Conservation (phyloP, 2,888 invertebrate species). For the Troglohyphantes excavatus region DNA sequence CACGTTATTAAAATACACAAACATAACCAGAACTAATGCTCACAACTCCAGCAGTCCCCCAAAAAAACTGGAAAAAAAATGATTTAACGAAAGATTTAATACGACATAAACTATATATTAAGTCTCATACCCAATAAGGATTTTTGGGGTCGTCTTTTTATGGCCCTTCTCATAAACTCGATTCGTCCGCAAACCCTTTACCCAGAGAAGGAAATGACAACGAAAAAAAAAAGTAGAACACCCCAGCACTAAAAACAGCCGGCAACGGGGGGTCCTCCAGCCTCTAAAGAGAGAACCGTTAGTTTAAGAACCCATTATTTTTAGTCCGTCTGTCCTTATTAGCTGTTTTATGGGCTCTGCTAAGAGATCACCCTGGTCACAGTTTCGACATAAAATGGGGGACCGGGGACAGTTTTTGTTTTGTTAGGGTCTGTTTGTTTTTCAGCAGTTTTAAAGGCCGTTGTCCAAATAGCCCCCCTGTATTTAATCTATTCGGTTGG, state of each 20-base stretch:
- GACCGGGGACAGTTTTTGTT: neutral
- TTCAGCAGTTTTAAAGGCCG: slow-evolving; percentile 48
- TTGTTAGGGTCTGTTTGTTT: slow-evolving; percentile 30
- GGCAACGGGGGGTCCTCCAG: slow-evolving; percentile 21
- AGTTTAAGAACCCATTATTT: slow-evolving; percentile 72
- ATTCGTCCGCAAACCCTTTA: slow-evolving; percentile 4
- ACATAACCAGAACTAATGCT: slow-evolving; percentile 7
- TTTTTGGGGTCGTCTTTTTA: slow-evolving; percentile 55
- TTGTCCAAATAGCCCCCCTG: slow-evolving; percentile 31
- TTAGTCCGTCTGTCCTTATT: slow-evolving; percentile 63
- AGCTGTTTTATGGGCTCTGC: slow-evolving; percentile 65
- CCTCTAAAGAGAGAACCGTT: slow-evolving; percentile 64
- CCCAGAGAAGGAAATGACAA: slow-evolving; percentile 6
- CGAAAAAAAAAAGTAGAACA: slow-evolving; percentile 28
- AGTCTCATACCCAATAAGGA: slow-evolving; percentile 63
- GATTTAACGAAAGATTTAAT: slow-evolving; percentile 67
- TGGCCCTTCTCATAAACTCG: slow-evolving; percentile 49
- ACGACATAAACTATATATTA: slow-evolving; percentile 64
- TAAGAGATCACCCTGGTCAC: slow-evolving; percentile 47
- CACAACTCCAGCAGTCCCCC: neutral
- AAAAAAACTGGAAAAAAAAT: slow-evolving; percentile 25
- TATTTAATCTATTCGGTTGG: slow-evolving; percentile 38
- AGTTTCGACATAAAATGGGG: slow-evolving; percentile 47
- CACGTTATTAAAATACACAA: slow-evolving; percentile 62
- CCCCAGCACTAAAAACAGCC: slow-evolving; percentile 43